Evolutionary conservation across 2,888 invertebrate genomes (phyloP).

Genomic region (Callinectes sapidus): DNA sequence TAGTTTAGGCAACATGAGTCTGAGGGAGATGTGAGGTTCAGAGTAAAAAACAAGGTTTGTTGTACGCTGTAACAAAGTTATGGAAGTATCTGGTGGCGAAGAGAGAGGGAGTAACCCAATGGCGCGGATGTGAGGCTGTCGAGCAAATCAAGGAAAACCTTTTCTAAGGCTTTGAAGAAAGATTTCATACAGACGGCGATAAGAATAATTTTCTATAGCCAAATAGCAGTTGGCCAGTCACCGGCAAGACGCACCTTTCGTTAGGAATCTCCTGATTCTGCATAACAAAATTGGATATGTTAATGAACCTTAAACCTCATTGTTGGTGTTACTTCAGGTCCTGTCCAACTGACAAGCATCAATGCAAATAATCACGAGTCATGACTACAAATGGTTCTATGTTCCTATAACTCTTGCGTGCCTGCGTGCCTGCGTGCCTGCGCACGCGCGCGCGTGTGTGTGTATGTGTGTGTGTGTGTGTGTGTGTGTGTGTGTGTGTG

Average conservation of each 20-base stretch:
- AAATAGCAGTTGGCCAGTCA: not conserved
- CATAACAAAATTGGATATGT: not conserved
- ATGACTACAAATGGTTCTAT: not conserved
- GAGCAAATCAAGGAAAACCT: not conserved
- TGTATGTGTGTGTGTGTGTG: not conserved
- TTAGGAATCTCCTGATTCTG: not conserved
- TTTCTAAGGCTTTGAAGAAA: not conserved
- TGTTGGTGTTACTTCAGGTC: not conserved
- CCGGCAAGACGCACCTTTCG: not conserved
- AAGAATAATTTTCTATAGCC: not conserved
- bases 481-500: not conserved
- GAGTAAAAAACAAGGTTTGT: not conserved
- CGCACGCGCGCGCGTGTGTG: not conserved
- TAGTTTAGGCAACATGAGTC: not conserved
- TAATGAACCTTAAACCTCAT: not conserved
- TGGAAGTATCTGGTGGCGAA: not conserved
- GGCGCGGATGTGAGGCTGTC: not conserved
- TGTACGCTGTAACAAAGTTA: not conserved
- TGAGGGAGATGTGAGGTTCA: not conserved
- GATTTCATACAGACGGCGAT: not conserved
- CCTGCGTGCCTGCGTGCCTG: not conserved
- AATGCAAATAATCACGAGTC: not conserved
- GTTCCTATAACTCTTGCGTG: not conserved
- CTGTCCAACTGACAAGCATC: not conserved
- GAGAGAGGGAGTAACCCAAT: not conserved